Evolutionary conservation across 64 coral and sea anemone species (phyloP), one percentile per base, ranked within the genome.

Genomic region (Montipora efflorescens): DNA sequence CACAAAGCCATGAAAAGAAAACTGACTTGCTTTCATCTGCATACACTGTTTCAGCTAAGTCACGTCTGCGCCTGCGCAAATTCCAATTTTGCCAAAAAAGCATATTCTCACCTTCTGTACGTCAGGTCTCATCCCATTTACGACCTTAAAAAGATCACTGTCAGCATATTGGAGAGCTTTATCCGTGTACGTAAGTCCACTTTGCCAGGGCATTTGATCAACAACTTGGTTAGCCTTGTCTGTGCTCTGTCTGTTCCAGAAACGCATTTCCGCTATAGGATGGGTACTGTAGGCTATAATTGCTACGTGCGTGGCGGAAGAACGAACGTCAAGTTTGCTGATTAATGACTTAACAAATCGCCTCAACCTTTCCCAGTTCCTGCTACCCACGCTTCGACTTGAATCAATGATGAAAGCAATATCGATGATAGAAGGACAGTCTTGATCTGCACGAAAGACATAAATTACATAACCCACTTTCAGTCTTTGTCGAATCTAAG

Each of bases 381-480:
- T 89, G 53, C 67, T 85, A 13, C 92, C 88, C 53, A 94, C 89
- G 74, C 86, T 89, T 66, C 92, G 86, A 75, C 77, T 82, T 89
- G 92, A 94, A 64, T 94, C 92, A 22, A 94, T 73, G 50, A 94
- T 70, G 22, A 94, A 94, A 73, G 78, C 92, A 28, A 94, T 75
- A 16, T 94, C 92, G 16, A 89, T 15, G 43, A 70, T 20, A n/a
- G 61, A n/a, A 19, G 43, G 48, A 49, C 89, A 90, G 15, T 90
- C 59, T 66, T 58, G 72, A 74, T 62, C 86, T 72, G 79, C 36
- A 36, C 36, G 36, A 36, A 36, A 36, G 36, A 36, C 36, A 36
- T 36, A 36, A 36, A 36, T 36, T 36, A 36, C 36, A 36, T 36
- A 36, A 36, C 36, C 36, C 36, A 36, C 36, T 36, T 36, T 36